These are phyloP conservation scores for Trichonephila inaurata DNA, from an alignment of 1,140 invertebrate species.

Conservation along the genomic window DNA sequence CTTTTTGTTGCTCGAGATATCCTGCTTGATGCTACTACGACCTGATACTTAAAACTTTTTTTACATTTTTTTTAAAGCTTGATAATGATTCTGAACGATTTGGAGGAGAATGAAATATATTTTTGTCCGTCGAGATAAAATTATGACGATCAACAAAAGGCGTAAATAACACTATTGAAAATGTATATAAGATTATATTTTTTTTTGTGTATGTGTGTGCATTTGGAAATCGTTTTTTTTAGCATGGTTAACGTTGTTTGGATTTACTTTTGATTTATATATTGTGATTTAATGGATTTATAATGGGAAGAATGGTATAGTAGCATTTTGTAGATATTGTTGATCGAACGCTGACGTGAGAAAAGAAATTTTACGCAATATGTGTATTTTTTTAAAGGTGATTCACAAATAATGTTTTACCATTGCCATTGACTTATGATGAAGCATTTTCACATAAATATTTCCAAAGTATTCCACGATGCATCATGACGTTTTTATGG, in stretches of 20 bases:
- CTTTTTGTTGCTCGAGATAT: neutral
- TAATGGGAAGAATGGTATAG: neutral
- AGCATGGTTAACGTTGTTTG: neutral
- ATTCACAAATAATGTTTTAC: no score
- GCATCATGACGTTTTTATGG: no score
- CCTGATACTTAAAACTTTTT: neutral
- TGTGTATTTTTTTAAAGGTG: no score
- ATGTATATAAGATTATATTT: neutral
- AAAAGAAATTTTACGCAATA: no score
- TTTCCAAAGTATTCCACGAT: no score
- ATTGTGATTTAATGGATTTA: neutral
- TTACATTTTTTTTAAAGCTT: neutral
- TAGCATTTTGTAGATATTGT: neutral
- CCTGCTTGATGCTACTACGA: slow-evolving; percentile 2
- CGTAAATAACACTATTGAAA: neutral
- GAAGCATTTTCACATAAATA: no score
- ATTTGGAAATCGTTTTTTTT: neutral
- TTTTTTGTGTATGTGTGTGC: neutral
- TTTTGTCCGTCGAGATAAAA: neutral
- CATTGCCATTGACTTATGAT: no score
- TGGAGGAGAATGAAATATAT: slow-evolving; percentile 4
- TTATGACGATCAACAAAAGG: neutral
- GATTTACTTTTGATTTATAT: neutral
- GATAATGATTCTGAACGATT: neutral
- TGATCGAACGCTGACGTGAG: neutral